A percentile compares a stretch with the other conserved stretches of the same genome.
Conservation (phyloP, 1,140 invertebrate genomes). For the Ceratina japonica region DNA sequence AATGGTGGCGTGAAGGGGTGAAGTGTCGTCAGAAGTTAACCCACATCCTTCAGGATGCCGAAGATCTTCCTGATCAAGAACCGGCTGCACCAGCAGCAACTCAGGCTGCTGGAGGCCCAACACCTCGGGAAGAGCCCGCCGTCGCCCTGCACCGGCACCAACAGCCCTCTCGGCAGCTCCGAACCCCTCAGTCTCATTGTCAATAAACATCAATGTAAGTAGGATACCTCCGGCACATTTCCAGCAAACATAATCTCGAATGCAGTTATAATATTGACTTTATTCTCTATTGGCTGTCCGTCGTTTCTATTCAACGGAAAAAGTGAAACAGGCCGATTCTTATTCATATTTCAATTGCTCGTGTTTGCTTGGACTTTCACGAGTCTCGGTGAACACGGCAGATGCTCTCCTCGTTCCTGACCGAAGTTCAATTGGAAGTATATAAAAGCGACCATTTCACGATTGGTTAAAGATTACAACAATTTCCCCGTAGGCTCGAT, state of each 20-base stretch:
- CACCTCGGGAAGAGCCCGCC: slow-evolving; percentile 80
- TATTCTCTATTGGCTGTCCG: too few relatives aligned
- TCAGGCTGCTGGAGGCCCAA: slow-evolving; percentile 88
- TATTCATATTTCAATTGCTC: too few relatives aligned
- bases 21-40: slow-evolving; percentile 43
- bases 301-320: too few relatives aligned
- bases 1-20: slow-evolving; percentile 47
- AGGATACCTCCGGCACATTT: background rate
- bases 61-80: slow-evolving; percentile 95
- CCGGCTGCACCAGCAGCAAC: slow-evolving; percentile 92
- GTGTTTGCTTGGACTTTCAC: too few relatives aligned
- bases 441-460: background rate
- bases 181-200: slow-evolving; percentile 79
- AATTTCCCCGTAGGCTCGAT: background rate
- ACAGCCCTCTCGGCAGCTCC: slow-evolving; percentile 71
- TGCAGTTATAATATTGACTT: too few relatives aligned
- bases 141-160: slow-evolving; percentile 70
- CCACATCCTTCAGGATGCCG: slow-evolving; percentile 83
- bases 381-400: too few relatives aligned
- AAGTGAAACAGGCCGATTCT: too few relatives aligned
- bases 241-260: too few relatives aligned
- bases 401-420: too few relatives aligned
- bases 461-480: background rate
- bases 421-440: background rate
- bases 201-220: slow-evolving; percentile 79